These are phyloP conservation scores for Lasaia peninsularis DNA, from an alignment of 1,140 invertebrate genomes.

Conservation along the genomic window DNA sequence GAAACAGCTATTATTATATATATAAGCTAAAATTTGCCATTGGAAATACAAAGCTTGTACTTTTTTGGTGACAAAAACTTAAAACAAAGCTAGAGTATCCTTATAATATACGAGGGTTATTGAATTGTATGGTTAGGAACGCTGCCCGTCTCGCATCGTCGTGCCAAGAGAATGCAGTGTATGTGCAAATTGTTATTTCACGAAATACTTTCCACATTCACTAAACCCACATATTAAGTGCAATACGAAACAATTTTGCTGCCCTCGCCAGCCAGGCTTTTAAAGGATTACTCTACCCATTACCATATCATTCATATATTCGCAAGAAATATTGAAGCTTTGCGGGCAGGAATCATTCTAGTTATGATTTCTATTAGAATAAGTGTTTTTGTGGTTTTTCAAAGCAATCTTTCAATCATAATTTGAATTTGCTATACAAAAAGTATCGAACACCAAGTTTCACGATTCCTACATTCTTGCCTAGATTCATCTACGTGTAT, in stretches of 20 bases:
- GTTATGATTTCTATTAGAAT: too few relatives aligned
- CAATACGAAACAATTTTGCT: slow-evolving; percentile 21
- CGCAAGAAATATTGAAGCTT: not conserved
- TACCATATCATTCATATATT: not conserved
- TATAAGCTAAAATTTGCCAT: too few relatives aligned
- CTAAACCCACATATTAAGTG: slow-evolving; percentile 33
- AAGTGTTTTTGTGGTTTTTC: too few relatives aligned
- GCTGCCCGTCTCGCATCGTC: not conserved
- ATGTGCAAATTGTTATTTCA: slow-evolving; percentile 46
- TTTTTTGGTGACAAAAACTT: not conserved
- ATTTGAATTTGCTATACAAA: too few relatives aligned
- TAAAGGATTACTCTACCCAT: slow-evolving; percentile 20
- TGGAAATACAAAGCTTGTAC: too few relatives aligned
- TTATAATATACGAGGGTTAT: not conserved
- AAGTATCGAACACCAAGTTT: too few relatives aligned
- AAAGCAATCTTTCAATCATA: too few relatives aligned
- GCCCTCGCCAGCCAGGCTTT: slow-evolving; percentile 12
- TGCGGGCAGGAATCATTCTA: not conserved
- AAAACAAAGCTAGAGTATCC: not conserved
- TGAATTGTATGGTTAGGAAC: slow-evolving; percentile 11
- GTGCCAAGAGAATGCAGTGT: slow-evolving; percentile 41
- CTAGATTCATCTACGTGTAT: too few relatives aligned
- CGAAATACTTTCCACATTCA: slow-evolving; percentile 41
- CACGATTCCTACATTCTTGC: too few relatives aligned
- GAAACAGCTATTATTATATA: too few relatives aligned